Conservation (phyloP, 2,797 vertebrate genomes). For the Pangasius mekongensis region DNA sequence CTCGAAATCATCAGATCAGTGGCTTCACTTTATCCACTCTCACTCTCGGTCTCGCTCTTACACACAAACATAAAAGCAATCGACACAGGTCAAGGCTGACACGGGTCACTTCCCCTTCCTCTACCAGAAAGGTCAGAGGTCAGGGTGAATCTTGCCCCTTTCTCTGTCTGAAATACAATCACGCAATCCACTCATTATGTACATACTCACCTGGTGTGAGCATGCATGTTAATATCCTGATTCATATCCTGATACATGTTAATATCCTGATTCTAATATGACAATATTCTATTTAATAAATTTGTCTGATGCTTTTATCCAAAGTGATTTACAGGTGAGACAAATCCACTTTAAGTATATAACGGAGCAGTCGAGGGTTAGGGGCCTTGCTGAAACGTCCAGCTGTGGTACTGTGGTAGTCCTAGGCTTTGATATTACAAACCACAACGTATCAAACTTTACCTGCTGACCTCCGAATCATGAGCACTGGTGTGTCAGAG, state of each 20-base stretch:
- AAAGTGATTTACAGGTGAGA: background rate
- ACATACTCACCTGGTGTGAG: background rate
- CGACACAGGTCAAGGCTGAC: background rate
- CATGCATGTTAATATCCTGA: background rate
- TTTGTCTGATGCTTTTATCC: background rate
- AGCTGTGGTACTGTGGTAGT: background rate
- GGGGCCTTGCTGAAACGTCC: background rate
- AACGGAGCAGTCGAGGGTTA: background rate
- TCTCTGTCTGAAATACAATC: conserved; percentile 24
- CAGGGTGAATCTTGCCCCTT: conserved; percentile 41
- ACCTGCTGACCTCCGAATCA: background rate
- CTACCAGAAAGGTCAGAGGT: conserved; percentile 48
- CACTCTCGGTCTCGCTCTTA: conserved; percentile 23
- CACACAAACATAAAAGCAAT: conserved; percentile 25
- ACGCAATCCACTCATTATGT: conserved; percentile 4
- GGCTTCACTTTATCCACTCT: conserved; percentile 23
- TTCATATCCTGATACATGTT: background rate
- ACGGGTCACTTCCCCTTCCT: conserved; percentile 52
- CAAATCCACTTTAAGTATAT: background rate
- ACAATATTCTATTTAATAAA: background rate
- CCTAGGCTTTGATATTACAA: background rate
- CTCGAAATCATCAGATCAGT: conserved; percentile 20
- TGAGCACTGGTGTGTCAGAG: background rate
- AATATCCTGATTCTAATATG: background rate
- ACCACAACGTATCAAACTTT: background rate